Evolutionary conservation across 2,888 invertebrate genomes (phyloP), one percentile per base, ranked within the genome.

Genomic region (Cerceris ruficornis): DNA sequence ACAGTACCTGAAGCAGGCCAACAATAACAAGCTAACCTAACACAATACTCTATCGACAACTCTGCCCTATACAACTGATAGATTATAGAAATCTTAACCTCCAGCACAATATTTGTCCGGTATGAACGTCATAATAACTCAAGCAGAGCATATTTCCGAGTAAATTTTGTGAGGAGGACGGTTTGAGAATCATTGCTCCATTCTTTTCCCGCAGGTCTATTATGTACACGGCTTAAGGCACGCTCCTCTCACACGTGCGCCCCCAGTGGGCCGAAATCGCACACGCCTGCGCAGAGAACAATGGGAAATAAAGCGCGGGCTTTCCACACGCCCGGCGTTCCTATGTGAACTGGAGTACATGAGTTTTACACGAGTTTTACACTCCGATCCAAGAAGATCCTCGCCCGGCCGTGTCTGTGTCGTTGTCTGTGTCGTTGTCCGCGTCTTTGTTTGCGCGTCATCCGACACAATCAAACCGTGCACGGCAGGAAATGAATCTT

Each of bases 251-350:
- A 69, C 71, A 68, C 55, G 69, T 67, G 74, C 70, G 70, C 46
- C 65, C 17, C 55, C 11, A 42, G 46, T 60, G 49, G 43, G 58
- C 74, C 88, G 84, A 88, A 88, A 85, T 85, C 81, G 75, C 68
- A 60, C 72, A 80, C 52, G 67, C 50, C 52, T 7, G 13, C 17
- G 7, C n/a, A 11, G 7, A 46, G 81, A 88, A 88, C 87, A 89
- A 89, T 88, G 75, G 87, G 78, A 83, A 90, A 86, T 88, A 86
- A 87, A 88, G 88, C 87, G 84, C 86, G 85, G 80, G 83, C 87
- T 89, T 90, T 89, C 89, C 88, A 87, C 89, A 88, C 83, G 81
- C 75, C 75, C 85, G 78, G 74, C 72, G 80, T 82, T 70, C 77
- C 79, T 87, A 85, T 90, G 88, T 87, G 88, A 89, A 88, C 86